phyloP scores from a whole-genome alignment of 2,113 vertebrate genomes.

The Falcunculus frontatus region DNA sequence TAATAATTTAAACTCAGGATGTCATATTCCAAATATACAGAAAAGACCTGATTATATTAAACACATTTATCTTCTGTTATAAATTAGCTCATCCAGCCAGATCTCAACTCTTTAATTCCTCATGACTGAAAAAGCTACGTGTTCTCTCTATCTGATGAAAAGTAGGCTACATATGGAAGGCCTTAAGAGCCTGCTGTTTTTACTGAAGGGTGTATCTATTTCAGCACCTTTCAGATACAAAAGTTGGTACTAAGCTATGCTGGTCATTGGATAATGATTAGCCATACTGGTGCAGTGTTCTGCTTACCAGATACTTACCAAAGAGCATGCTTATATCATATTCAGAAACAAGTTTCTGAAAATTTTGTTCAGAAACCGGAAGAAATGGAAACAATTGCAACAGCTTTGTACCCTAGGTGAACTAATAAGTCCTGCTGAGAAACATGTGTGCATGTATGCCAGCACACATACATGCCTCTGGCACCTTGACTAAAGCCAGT shows the following conservation, averaged over 20 bases:
- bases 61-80: not conserved
- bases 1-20: conserved; percentile 39
- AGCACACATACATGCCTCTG: not conserved
- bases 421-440: not conserved
- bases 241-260: not conserved
- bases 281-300: not conserved
- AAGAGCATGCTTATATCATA: not conserved
- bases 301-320: not conserved
- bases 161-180: not conserved
- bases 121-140: not conserved
- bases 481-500: not conserved
- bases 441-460: too few species aligned
- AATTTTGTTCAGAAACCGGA: not conserved
- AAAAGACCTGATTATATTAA: conserved; percentile 26
- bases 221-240: not conserved
- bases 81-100: not conserved
- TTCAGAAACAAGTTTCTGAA: not conserved
- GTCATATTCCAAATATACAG: conserved; percentile 47
- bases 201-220: not conserved
- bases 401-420: not conserved
- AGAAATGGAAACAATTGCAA: not conserved
- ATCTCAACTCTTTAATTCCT: not conserved
- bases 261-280: not conserved
- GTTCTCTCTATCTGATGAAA: not conserved
- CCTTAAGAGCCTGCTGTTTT: not conserved